Base-by-base conservation (phyloP, 2,797 vertebrate species). In the Cyclopterus lumpus region DNA sequence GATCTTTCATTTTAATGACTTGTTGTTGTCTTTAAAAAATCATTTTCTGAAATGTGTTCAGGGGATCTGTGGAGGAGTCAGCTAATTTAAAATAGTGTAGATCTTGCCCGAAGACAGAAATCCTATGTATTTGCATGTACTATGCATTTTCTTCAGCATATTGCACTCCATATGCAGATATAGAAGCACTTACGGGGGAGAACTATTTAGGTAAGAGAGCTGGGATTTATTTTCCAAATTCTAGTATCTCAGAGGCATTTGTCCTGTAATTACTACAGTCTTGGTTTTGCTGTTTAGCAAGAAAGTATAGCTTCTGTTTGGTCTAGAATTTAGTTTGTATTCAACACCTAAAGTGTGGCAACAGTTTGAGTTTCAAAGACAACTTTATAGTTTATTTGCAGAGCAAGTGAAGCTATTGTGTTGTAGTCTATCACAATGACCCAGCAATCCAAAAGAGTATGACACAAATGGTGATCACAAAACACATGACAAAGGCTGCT, bases 1-100 rank as follows among this genome's bases (percentile, higher is more conserved):
- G 63, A 86, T 85, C 58, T 86, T 82, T 84, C 78, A 69, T 88
- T 92, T 91, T 89, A 92, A 93, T 89, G 84, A 91, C 86, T 92
- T 89, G 85, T 86, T 87, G 81, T 91, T 89, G 77, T 86, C 85
- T 86, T 86, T 70, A 85, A 88, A 89, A 86, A 81, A 82, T 73
- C 49, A 78, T 77, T 82, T 85, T 75, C 71, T 79, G 51, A 79
- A 84, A 89, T 86, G 86, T 91, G 85, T 91, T 82, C 79, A 64
- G 85, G 89, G 89, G 69, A 79, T 83, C 71, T 61, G 53, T 67
- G 73, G 74, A 83, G 81, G 76, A 89, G 83, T 86, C 71, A 40
- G 79, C 79, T 83, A 77, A 86, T 88, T 86, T 81, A 75, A 83
- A 86, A 78, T 59, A 67, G 34, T 70, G 68, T 72, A 83, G 61